Evolutionary conservation across 1,140 invertebrate species (phyloP).

Genomic region (Drosophila takahashii): DNA sequence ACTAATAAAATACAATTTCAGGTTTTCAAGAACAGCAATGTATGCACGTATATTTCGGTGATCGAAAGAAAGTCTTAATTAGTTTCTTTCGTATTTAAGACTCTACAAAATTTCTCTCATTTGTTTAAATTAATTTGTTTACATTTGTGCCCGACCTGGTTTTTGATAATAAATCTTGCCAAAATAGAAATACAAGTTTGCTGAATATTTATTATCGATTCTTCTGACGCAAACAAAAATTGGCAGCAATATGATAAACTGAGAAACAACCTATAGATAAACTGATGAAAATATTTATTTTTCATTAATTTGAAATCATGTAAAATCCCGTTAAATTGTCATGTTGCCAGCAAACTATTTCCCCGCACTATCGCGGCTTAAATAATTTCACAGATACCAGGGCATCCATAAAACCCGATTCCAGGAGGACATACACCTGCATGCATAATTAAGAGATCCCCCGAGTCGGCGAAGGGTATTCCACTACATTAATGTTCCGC

Average conservation of each 20-base stretch:
- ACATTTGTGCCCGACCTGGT: background rate
- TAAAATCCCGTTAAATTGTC: background rate
- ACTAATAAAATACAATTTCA: no score
- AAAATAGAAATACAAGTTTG: background rate
- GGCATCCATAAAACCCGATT: constrained; percentile 41
- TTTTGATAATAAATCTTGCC: constrained; percentile 1
- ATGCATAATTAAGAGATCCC: constrained; percentile 54
- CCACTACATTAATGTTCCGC: constrained; percentile 42
- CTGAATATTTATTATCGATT: constrained; percentile 8
- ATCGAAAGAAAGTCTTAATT: background rate
- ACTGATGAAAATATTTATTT: background rate
- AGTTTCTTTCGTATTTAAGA: background rate
- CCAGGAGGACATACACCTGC: constrained; percentile 25
- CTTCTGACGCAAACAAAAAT: background rate
- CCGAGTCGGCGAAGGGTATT: constrained; percentile 23
- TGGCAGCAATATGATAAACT: background rate
- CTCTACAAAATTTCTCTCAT: background rate
- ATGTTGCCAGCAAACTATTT: background rate
- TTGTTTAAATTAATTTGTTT: background rate
- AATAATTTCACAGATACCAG: constrained; percentile 10
- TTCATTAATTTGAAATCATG: background rate
- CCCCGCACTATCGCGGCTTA: background rate
- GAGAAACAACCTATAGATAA: background rate
- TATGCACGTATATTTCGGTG: no score
- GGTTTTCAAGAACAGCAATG: no score